phyloP scores from a whole-genome alignment of 2,113 vertebrate genomes.

The Coregonus clupeaformis region DNA sequence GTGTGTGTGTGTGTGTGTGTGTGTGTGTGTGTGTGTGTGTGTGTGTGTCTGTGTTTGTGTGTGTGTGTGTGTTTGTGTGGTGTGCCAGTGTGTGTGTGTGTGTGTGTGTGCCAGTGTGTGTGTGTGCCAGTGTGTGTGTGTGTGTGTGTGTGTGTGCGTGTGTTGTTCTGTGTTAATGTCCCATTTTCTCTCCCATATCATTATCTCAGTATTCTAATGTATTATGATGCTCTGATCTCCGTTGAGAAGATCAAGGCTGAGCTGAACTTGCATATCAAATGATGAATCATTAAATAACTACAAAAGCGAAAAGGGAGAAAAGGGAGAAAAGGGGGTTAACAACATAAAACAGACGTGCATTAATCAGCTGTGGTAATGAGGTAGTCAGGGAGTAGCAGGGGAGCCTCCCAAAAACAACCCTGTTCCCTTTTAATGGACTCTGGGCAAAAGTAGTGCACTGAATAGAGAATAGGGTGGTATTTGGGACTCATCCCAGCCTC shows the following conservation, averaged over 20 bases:
- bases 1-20: background rate
- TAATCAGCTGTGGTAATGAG: constrained; percentile 51
- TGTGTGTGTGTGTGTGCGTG: background rate
- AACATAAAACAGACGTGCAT: constrained; percentile 50
- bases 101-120: background rate
- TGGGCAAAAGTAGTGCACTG: no score
- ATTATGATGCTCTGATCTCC: constrained; percentile 12
- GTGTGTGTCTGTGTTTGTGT: no score
- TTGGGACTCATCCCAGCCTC: no score
- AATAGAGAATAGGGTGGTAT: no score
- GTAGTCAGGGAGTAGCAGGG: constrained; percentile 49
- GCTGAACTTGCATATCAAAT: constrained; percentile 60
- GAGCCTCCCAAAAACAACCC: no score
- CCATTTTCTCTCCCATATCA: constrained; percentile 37
- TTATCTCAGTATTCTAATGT: constrained; percentile 60
- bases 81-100: background rate
- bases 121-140: no score
- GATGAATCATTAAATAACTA: constrained; percentile 73
- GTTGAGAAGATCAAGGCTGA: constrained; percentile 69
- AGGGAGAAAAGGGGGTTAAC: constrained; percentile 60
- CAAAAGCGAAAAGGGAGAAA: constrained; percentile 68
- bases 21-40: no score
- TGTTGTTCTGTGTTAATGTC: constrained; percentile 44
- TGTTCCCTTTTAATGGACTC: no score
- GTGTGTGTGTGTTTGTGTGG: no score